Conservation (phyloP, 2,888 invertebrate genomes). For the Melipona bicolor region DNA sequence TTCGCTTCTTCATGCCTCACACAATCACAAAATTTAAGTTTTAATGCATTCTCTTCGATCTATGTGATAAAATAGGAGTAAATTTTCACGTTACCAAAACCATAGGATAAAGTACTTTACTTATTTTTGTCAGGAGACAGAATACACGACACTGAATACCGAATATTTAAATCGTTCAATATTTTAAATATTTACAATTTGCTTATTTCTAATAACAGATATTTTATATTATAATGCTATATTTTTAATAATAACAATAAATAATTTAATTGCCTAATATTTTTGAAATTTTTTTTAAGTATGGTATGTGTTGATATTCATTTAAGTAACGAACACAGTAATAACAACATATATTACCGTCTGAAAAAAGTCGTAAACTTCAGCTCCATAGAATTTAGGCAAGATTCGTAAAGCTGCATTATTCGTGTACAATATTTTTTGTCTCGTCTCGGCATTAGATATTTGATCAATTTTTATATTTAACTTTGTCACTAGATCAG, state of each 20-base stretch:
- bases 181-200: not conserved
- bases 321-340: not conserved
- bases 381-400: conserved; percentile 62
- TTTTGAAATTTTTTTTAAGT: not conserved
- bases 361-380: conserved; percentile 73
- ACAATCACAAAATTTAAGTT: conserved; percentile 49
- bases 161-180: not conserved
- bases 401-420: conserved; percentile 41
- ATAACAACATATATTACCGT: conserved; percentile 55
- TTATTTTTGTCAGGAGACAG: not conserved
- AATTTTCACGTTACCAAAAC: not conserved
- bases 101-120: not conserved
- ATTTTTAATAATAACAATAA: too few species aligned
- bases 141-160: not conserved
- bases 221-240: too few species aligned
- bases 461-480: conserved; percentile 47
- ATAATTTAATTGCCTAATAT: not conserved
- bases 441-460: conserved; percentile 17
- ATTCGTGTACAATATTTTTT: conserved; percentile 56
- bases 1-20: conserved; percentile 42
- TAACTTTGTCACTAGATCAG: conserved; percentile 56
- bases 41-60: conserved; percentile 58
- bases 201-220: too few species aligned
- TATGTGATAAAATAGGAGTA: conserved; percentile 5
- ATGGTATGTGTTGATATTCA: too few species aligned